Conservation (phyloP, 2,888 invertebrate genomes). For the Eretmocerus hayati region DNA sequence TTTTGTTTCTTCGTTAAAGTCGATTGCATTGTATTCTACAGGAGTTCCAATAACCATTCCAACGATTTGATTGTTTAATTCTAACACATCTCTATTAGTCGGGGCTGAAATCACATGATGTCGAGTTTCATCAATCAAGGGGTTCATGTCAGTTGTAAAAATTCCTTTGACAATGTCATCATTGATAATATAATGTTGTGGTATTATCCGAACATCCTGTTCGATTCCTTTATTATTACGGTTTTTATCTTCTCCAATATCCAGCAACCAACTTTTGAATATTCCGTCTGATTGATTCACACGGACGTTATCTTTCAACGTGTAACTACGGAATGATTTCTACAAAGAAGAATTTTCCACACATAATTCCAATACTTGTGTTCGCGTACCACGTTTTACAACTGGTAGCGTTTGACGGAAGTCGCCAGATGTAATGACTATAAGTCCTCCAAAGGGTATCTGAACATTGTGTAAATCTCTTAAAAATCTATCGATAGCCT, state of each 20-base stretch:
- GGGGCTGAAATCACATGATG: constrained; percentile 11
- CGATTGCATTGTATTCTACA: constrained; percentile 10
- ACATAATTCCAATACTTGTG: constrained; percentile 3
- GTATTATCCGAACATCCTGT: background rate
- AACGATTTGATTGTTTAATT: constrained; percentile 4
- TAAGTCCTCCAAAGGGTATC: background rate
- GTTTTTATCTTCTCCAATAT: constrained; percentile 3
- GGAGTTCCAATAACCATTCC: constrained; percentile 2
- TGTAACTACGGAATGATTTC: constrained; percentile 9
- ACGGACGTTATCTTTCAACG: constrained; percentile 5
- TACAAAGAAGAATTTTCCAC: constrained; percentile 16
- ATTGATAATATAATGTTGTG: constrained; percentile 1
- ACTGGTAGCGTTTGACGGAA: constrained; percentile 8
- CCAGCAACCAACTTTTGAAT: constrained; percentile 6
- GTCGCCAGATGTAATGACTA: constrained; percentile 1
- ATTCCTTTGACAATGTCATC: background rate
- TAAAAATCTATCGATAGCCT: constrained; percentile 13
- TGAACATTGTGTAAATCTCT: constrained; percentile 11
- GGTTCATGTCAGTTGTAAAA: too few species aligned
- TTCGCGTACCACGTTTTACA: constrained; percentile 2
- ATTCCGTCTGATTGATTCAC: background rate
- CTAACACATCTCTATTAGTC: constrained; percentile 10
- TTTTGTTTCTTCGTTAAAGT: constrained; percentile 2
- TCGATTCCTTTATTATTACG: background rate
- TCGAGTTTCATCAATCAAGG: background rate